Evolutionary conservation across 92 coral and sea anemone genomes (phyloP), one percentile per base, ranked within the genome.

Genomic region (Scolanthus callimorphus): DNA sequence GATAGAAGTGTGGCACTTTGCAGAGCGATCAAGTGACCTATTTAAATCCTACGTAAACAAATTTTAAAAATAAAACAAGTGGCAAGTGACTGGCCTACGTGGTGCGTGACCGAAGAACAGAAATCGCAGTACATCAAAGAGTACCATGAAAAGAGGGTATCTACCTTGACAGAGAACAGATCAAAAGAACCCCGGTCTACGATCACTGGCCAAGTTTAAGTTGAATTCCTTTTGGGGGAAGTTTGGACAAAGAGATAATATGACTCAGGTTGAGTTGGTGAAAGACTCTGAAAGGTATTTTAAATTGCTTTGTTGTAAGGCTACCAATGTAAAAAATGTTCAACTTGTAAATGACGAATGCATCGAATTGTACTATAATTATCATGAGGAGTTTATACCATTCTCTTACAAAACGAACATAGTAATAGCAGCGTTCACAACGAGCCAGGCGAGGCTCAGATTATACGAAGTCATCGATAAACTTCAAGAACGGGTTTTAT

Each of bases 1-100:
- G 11, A 41, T 63, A 24, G 74, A 82, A 47, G 84, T 82, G n/a
- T 83, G 80, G 84, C 80, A 70, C 45, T 83, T 70, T 34, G 46
- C 56, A 0, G 34, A 79, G n/a, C 63, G 49, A 21, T 54, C 74
- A 0, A 45, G 31, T n/a, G 44, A 39, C 1, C 49, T 82, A 15
- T 76, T 82, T 39, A 47, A 46, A 2, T 63, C 44, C 2, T 83
- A 77, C 47, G 52, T 83, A 8, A 68, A 83, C 41, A 70, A 67
- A 9, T 77, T 77, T 39, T 55, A 77, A 0, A 83, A 83, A 21
- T 55, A 67, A 0, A 73, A 69, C 51, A 1, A n/a, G 15, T 47
- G 17, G 2, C 47, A n/a, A n/a, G n/a, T n/a, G n/a, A n/a, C n/a
- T n/a, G n/a, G n/a, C n/a, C n/a, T n/a, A n/a, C n/a, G n/a, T 58